Evolutionary conservation across 2,888 invertebrate species (phyloP), one percentile per base, ranked within the genome.

Genomic region (Choreutis nemorana): DNA sequence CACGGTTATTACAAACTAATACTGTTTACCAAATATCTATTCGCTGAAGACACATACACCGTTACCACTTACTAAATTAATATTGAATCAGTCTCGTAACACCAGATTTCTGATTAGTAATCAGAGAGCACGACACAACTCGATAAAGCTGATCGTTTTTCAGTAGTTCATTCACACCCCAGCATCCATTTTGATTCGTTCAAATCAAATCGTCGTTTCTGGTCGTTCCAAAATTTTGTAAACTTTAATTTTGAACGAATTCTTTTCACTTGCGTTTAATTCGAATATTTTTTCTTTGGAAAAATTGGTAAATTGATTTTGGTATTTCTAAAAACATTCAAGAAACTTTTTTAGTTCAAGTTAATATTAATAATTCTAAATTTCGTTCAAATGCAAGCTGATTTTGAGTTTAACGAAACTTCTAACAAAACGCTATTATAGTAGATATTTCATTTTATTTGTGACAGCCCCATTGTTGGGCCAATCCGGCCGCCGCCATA

Each of bases 111-210:
- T 61, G 60, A 68, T 65, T 62, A 31, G 54, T 54, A 60, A 67
- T 71, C 64, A 63, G 64, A n/a, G 64, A 62, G 70, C 70, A 72
- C 75, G 71, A 72, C 75, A 78, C 71, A 73, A 75, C 67, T 73
- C 63, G 61, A 62, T 72, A 75, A 75, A 75, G 72, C 73, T 70
- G 71, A 68, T 73, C 71, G 75, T 75, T 75, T 75, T 75, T 77
- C 72, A 70, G 66, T 55, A 78, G 75, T 78, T 78, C 77, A 78
- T 78, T 78, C 78, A 78, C 78, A 78, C 78, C 75, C n/a, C 78
- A 77, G 78, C 78, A 77, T 77, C 78, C 78, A 78, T 78, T 78
- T 78, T 78, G 78, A 78, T 78, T 78, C 78, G 78, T 78, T 78
- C 73, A 75, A 75, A 70, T 68, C 60, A 51, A 61, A 66, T 75